Base-by-base conservation (phyloP, 2,888 invertebrate species). In the Formica aserva region DNA sequence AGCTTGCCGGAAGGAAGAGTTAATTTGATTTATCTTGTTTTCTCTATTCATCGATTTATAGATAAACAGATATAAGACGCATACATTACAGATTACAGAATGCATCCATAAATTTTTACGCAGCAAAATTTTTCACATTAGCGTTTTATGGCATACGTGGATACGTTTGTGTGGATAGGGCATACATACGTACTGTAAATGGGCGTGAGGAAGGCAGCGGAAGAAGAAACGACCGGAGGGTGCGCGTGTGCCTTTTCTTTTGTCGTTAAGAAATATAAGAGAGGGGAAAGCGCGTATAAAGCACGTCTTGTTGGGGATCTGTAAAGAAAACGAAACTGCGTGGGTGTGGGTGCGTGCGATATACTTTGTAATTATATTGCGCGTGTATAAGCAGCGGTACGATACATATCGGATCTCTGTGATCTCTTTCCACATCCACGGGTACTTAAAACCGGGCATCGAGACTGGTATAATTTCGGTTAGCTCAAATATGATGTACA, bases 191-290 rank as follows among this genome's bases (percentile, higher is more conserved):
- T 78, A 81, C 26, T 41, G 57, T 71, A 77, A 77, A 71, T 71
- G 85, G 83, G 77, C 35, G 80, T 66, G 84, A 52, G 57, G 78
- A 84, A 84, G 78, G 78, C 87, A 81, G 76, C 63, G 72, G 75
- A 84, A 66, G 85, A 78, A 75, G 57, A 55, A 62, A 52, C n/a
- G 52, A 83, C 82, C 63, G 66, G 74, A 72, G 67, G 66, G 86
- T 84, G 84, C 84, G 86, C 86, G 88, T 87, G 88, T 88, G 92
- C 89, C 92, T 90, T 91, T 91, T 90, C 90, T 91, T 89, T 88
- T 86, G 87, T 85, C 84, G 80, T 85, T 83, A 87, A 81, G 87
- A 89, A 90, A 87, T 52, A 52, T 86, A 87, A 88, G 85, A 86
- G 84, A 85, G 86, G 86, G 86, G 78, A 66, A 55, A 66, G 52